phyloP scores from a whole-genome alignment of 2,888 invertebrate species.

The Corythucha ciliata region DNA sequence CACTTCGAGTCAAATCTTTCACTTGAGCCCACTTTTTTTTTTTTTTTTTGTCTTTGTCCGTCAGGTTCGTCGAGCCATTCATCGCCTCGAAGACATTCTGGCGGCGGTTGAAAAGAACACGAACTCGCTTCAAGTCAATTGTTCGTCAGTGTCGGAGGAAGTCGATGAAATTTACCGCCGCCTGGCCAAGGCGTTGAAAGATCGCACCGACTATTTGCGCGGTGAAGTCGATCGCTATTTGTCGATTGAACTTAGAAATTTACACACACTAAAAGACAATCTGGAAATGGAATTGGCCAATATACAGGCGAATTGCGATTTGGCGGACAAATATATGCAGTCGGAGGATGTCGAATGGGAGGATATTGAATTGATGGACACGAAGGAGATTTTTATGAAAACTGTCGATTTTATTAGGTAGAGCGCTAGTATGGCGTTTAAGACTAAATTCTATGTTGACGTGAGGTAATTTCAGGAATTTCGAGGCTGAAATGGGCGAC shows the following conservation, averaged over 20 bases:
- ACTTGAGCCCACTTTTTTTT: not conserved
- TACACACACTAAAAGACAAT: slow-evolving; percentile 83
- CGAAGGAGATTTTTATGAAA: slow-evolving; percentile 91
- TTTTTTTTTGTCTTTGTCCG: not conserved
- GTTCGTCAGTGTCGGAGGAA: slow-evolving; percentile 82
- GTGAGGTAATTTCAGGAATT: slow-evolving; percentile 55
- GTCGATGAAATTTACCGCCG: slow-evolving; percentile 86
- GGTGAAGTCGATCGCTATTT: slow-evolving; percentile 88
- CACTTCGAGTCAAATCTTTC: not conserved
- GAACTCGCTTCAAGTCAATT: slow-evolving; percentile 77
- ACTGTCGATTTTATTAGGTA: slow-evolving; percentile 81
- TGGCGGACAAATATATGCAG: slow-evolving; percentile 83
- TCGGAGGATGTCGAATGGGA: slow-evolving; percentile 79
- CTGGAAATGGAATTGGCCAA: slow-evolving; percentile 89
- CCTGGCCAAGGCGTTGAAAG: slow-evolving; percentile 78
- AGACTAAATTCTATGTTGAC: too few species aligned
- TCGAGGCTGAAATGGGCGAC: slow-evolving; percentile 87
- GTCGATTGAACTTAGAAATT: slow-evolving; percentile 73
- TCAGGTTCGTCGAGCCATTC: slow-evolving; percentile 68
- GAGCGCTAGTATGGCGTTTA: slow-evolving; percentile 4
- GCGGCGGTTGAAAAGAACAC: slow-evolving; percentile 81
- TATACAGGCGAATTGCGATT: slow-evolving; percentile 86
- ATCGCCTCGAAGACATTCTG: slow-evolving; percentile 78
- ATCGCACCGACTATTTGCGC: slow-evolving; percentile 75
- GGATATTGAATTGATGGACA: slow-evolving; percentile 84